Percentiles rank a stretch among this genome's conserved stretches.
Evolutionary conservation across 2,888 invertebrate genomes (phyloP).

Genomic region (Clanis bilineata): DNA sequence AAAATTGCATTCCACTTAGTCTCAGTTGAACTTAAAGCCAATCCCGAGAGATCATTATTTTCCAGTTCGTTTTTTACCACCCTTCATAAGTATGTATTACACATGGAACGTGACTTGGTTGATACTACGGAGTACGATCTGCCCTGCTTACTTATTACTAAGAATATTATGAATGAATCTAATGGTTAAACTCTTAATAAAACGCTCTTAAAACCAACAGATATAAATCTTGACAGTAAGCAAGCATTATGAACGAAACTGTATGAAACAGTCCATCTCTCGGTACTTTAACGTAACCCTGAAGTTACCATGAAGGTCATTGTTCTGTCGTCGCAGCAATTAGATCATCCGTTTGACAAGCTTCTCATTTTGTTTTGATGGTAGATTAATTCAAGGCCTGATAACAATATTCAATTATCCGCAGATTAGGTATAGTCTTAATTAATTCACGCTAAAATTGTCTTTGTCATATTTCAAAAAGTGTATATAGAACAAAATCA

Average conservation of each 20-base stretch:
- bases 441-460: background rate
- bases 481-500: background rate
- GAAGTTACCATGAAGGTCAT: background rate
- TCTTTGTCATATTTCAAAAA: background rate
- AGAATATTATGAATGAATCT: too few relatives aligned
- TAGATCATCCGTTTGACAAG: background rate
- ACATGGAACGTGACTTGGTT: too few relatives aligned
- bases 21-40: too few relatives aligned
- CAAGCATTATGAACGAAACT: background rate
- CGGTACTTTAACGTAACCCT: background rate
- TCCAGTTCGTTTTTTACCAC: too few relatives aligned
- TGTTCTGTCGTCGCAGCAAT: background rate
- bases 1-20: too few relatives aligned
- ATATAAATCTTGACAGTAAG: background rate
- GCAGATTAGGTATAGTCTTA: background rate
- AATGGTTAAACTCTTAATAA: too few relatives aligned
- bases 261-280: background rate
- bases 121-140: too few relatives aligned
- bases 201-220: background rate
- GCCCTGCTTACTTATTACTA: too few relatives aligned
- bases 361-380: background rate
- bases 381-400: slow-evolving; percentile 6
- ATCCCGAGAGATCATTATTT: too few relatives aligned
- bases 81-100: too few relatives aligned
- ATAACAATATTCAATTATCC: slow-evolving; percentile 17